Percentiles rank a stretch among this genome's conserved stretches.
Evolutionary conservation across 1,140 invertebrate genomes (phyloP).

Genomic region (Drosophila subobscura): DNA sequence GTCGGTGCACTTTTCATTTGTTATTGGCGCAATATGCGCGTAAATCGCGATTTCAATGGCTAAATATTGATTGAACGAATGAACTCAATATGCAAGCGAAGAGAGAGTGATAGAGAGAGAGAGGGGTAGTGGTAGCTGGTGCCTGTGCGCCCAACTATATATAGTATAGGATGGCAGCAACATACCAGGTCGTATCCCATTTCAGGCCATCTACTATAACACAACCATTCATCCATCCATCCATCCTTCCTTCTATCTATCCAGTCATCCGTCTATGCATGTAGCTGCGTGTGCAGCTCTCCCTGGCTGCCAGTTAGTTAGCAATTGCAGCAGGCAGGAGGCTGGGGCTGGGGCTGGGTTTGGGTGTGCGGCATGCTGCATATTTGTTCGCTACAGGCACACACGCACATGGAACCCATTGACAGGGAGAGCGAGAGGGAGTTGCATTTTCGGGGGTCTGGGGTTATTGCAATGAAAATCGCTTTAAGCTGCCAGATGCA

Average conservation of each 20-base stretch:
- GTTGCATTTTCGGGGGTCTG: conserved; percentile 43
- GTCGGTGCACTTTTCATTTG: conserved; percentile 72
- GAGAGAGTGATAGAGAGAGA: neutral
- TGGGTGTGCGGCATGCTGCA: conserved; percentile 20
- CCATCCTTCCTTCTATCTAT: conserved; percentile 5
- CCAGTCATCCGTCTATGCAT: conserved; percentile 11
- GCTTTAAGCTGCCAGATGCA: conserved; percentile 74
- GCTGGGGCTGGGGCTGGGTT: too few species aligned
- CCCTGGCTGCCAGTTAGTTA: conserved; percentile 63
- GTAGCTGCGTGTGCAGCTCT: conserved; percentile 13
- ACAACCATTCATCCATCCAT: conserved; percentile 34
- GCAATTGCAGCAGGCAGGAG: conserved; percentile 42
- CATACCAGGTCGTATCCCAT: conserved; percentile 35
- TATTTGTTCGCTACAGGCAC: conserved; percentile 58
- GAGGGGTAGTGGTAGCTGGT: neutral
- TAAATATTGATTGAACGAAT: conserved; percentile 81
- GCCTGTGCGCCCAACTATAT: conserved; percentile 32
- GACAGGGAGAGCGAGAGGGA: neutral
- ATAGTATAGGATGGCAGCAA: neutral
- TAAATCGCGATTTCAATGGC: conserved; percentile 79
- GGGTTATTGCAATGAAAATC: conserved; percentile 78
- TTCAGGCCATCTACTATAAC: conserved; percentile 45
- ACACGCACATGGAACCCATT: conserved; percentile 7
- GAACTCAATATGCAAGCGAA: conserved; percentile 70
- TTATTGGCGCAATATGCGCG: conserved; percentile 80